Base-by-base conservation (phyloP, 2,888 invertebrate genomes). In the Scaptomyza flava region DNA sequence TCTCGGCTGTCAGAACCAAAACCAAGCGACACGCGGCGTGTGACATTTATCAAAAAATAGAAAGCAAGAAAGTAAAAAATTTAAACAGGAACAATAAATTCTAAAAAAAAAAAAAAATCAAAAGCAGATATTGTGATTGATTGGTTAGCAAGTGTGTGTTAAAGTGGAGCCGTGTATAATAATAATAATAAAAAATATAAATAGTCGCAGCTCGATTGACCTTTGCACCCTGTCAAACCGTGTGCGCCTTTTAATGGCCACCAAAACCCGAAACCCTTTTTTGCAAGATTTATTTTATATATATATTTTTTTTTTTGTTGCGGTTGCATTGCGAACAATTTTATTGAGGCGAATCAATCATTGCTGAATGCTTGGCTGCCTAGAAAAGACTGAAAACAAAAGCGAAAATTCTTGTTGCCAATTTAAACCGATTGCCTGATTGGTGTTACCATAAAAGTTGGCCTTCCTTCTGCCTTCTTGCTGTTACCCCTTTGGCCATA, bases 11-110 rank as follows among this genome's bases (percentile, higher is more conserved):
- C 20, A 20, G 11, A 33, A n/a, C 14, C 27, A 31, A 64, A 73
- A 34, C 56, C 66, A 76, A 59, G 52, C 72, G 79, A 73, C 89
- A 79, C 85, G 85, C 85, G 82, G 62, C 85, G 84, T 87, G 77
- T 56, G 71, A 89, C 84, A 89, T 85, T 84, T 86, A 89, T 85
- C 85, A 85, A 85, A 87, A 67, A 69, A 12, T 6, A 33, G 5
- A 45, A 23, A 47, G 46, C 30, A 48, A 3, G 36, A 23, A 27
- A 54, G 12, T 33, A 47, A 46, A 23, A 47, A 23, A 20, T 48
- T 17, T 30, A 34, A 43, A 11, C 1, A 17, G 17, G 17, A 17
- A 43, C 14, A 43, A 33, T 47, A 56, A 36, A 47, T 51, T 23
- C 27, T 27, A 6, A 27, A 27, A 27, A 6, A 27, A 27, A 27